Conservation (phyloP, 2,113 vertebrate species). For the Dromas ardeola region DNA sequence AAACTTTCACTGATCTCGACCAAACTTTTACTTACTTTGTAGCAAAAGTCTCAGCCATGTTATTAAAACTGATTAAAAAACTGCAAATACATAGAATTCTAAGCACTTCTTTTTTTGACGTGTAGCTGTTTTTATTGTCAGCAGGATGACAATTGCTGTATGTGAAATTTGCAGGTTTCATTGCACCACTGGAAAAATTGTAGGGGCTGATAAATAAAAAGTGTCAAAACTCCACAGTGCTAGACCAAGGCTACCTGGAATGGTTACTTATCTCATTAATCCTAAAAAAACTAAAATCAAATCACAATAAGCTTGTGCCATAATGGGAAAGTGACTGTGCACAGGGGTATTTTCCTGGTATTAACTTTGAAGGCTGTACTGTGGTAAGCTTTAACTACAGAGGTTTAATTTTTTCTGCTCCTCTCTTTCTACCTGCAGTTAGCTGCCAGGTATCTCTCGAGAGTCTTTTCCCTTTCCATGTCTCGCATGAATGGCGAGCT, state of each 20-base stretch:
- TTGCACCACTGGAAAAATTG: not conserved
- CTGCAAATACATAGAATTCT: not conserved
- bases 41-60: not conserved
- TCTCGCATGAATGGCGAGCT: accelerated
- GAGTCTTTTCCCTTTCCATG: not conserved
- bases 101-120: not conserved
- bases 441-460: not conserved
- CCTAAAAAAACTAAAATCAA: not conserved
- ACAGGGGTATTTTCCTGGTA: not conserved
- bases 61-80: not conserved
- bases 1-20: not conserved
- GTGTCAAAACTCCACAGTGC: not conserved
- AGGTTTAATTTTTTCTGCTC: not conserved
- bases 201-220: not conserved
- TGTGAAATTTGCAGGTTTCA: not conserved
- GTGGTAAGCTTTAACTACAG: not conserved
- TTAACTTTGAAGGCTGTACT: not conserved
- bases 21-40: not conserved
- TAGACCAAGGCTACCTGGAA: not conserved
- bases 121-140: not conserved
- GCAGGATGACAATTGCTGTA: not conserved
- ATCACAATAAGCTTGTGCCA: not conserved
- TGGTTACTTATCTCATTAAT: not conserved
- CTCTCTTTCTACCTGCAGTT: not conserved
- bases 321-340: not conserved